These are phyloP conservation scores for Bostrychus sinensis DNA, from an alignment of 2,113 vertebrate species.

Conservation along the genomic window DNA sequence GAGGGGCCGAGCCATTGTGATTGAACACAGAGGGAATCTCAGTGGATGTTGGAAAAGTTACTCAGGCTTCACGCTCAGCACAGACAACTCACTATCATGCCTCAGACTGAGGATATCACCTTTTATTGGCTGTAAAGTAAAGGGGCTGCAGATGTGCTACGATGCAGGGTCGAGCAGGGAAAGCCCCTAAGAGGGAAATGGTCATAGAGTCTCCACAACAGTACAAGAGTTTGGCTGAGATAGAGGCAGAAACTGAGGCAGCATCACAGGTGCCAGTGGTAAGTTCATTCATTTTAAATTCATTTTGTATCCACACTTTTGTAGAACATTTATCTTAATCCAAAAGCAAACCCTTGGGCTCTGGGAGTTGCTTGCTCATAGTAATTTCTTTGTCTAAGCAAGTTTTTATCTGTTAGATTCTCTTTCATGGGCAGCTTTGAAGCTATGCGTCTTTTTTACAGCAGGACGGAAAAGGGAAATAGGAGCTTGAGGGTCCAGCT, in stretches of 20 bases:
- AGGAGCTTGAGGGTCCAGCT: conserved; percentile 48
- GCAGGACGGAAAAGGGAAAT: conserved; percentile 59
- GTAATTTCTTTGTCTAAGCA: conserved; percentile 25
- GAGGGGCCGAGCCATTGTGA: conserved; percentile 46
- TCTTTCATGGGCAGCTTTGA: conserved; percentile 49
- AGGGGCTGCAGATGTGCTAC: conserved; percentile 37
- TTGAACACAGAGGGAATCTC: conserved; percentile 48
- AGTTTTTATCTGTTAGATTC: conserved; percentile 17
- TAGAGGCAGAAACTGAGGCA: conserved; percentile 82
- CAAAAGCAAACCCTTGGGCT: background rate
- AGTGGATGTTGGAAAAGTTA: conserved; percentile 36
- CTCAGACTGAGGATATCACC: conserved; percentile 24
- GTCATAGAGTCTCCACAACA: conserved; percentile 84
- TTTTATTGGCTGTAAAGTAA: conserved; percentile 2
- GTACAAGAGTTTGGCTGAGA: conserved; percentile 81
- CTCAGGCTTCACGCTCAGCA: conserved; percentile 14
- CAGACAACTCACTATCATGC: conserved; percentile 37
- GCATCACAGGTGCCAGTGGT: conserved; percentile 81
- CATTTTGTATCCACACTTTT: background rate
- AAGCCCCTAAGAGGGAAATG: conserved; percentile 86
- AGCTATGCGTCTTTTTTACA: conserved; percentile 28
- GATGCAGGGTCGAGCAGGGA: conserved; percentile 88
- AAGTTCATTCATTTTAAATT: conserved; percentile 65
- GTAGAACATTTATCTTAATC: background rate
- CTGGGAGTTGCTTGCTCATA: background rate